phyloP scores from a whole-genome alignment of 2,797 vertebrate genomes.

The Typhlichthys eigenmanni region DNA sequence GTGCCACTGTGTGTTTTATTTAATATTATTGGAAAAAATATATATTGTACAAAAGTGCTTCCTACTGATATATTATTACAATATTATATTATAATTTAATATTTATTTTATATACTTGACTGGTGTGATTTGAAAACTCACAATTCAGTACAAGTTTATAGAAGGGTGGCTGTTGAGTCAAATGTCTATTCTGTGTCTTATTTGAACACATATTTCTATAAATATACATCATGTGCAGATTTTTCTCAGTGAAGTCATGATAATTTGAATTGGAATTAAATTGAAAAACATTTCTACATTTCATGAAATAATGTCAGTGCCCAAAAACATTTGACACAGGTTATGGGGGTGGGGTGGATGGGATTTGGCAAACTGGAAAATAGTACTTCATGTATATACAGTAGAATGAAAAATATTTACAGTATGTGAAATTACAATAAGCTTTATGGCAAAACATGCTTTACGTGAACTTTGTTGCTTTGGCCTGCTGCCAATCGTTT shows the following conservation, averaged over 20 bases:
- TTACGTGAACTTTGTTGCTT: too few relatives aligned
- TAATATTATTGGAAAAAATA: not conserved
- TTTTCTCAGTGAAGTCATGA: too few relatives aligned
- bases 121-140: not conserved
- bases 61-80: not conserved
- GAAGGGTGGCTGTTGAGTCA: not conserved
- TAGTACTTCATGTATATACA: slow-evolving; percentile 56
- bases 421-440: slow-evolving; percentile 46
- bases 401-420: slow-evolving; percentile 34
- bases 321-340: slow-evolving; percentile 64
- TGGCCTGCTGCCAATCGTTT: too few relatives aligned
- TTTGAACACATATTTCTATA: too few relatives aligned
- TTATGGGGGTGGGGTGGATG: slow-evolving; percentile 52
- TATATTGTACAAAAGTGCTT: not conserved
- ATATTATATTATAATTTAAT: not conserved
- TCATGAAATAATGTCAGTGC: slow-evolving; percentile 26
- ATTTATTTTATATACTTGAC: not conserved
- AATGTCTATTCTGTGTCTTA: not conserved
- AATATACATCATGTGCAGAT: too few relatives aligned
- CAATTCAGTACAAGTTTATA: slow-evolving; percentile 5
- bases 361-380: slow-evolving; percentile 67
- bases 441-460: too few relatives aligned
- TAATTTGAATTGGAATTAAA: too few relatives aligned
- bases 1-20: not conserved
- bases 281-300: too few relatives aligned